A percentile compares a stretch with the other conserved stretches of the same genome.
These are phyloP conservation scores for Melanotaenia nigrans DNA, from an alignment of 2,797 vertebrate genomes.

Conservation along the genomic window DNA sequence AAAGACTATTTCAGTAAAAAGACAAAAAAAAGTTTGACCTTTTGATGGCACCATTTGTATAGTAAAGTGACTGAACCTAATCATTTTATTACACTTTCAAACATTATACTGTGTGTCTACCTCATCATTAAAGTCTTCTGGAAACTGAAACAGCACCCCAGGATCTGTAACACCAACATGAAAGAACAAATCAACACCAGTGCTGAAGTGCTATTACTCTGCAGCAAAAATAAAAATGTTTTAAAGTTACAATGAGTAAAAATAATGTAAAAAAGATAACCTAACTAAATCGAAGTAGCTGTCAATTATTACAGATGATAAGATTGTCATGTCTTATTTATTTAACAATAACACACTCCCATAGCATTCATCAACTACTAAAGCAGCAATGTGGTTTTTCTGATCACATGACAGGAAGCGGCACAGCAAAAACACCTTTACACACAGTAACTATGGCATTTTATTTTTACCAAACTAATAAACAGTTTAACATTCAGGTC, in stretches of 20 bases:
- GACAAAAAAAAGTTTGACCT: background rate
- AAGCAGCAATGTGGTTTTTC: constrained; percentile 66
- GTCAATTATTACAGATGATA: background rate
- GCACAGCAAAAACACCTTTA: constrained; percentile 28
- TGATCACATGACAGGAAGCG: constrained; percentile 80
- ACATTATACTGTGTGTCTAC: constrained; percentile 63
- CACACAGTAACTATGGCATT: background rate
- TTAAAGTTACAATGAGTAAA: background rate
- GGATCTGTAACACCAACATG: constrained; percentile 80
- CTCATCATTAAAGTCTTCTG: constrained; percentile 88
- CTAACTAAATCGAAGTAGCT: background rate
- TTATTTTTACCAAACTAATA: background rate
- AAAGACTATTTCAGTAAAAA: background rate
- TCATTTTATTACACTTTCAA: background rate
- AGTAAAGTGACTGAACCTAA: background rate
- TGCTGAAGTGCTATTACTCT: background rate
- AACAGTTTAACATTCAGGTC: background rate
- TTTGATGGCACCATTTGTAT: background rate
- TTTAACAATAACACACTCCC: constrained; percentile 5
- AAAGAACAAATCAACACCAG: background rate
- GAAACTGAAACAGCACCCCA: constrained; percentile 84
- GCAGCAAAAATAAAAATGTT: background rate
- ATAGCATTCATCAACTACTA: constrained; percentile 25
- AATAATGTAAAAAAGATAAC: too few species aligned
- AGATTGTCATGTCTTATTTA: background rate